These are phyloP conservation scores for Coelopa frigida DNA, from an alignment of 1,140 invertebrate species.

Conservation along the genomic window DNA sequence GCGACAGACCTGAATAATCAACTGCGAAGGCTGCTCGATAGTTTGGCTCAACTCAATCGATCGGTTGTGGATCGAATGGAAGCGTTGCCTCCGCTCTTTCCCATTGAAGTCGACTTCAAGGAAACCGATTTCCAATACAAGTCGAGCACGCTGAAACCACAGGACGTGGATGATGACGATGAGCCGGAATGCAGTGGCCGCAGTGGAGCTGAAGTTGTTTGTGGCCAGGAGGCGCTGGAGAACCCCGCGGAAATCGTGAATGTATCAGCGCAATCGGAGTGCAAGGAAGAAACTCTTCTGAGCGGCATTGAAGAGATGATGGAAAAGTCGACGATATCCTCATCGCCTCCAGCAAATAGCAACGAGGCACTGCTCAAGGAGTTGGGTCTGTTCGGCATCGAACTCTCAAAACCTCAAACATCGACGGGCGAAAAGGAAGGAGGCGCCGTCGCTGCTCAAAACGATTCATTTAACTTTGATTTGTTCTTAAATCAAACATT, in stretches of 20 bases:
- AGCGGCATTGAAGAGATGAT: constrained; percentile 4
- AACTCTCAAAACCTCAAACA: constrained; percentile 36
- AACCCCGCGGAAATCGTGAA: constrained; percentile 32
- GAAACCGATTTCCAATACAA: constrained; percentile 87
- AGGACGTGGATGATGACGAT: constrained; percentile 47
- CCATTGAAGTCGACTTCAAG: constrained; percentile 92
- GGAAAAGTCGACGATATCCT: neutral
- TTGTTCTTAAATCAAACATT: constrained; percentile 33
- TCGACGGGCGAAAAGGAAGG: constrained; percentile 35
- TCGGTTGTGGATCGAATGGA: constrained; percentile 61
- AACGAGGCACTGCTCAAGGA: constrained; percentile 35
- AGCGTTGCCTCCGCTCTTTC: constrained; percentile 70
- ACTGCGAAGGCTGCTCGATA: constrained; percentile 68
- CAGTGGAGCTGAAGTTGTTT: constrained; percentile 21
- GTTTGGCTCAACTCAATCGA: constrained; percentile 69
- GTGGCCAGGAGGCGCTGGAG: constrained; percentile 33
- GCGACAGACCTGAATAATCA: constrained; percentile 88
- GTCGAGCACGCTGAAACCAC: constrained; percentile 51
- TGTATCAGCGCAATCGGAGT: constrained; percentile 13
- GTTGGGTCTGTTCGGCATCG: constrained; percentile 33
- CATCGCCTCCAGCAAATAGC: constrained; percentile 7
- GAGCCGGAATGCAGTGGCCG: constrained; percentile 37
- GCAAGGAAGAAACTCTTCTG: constrained; percentile 5
- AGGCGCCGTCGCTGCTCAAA: constrained; percentile 31
- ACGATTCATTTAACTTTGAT: constrained; percentile 37